Conservation (phyloP, 2,888 invertebrate species). For the Netelia inedita region DNA sequence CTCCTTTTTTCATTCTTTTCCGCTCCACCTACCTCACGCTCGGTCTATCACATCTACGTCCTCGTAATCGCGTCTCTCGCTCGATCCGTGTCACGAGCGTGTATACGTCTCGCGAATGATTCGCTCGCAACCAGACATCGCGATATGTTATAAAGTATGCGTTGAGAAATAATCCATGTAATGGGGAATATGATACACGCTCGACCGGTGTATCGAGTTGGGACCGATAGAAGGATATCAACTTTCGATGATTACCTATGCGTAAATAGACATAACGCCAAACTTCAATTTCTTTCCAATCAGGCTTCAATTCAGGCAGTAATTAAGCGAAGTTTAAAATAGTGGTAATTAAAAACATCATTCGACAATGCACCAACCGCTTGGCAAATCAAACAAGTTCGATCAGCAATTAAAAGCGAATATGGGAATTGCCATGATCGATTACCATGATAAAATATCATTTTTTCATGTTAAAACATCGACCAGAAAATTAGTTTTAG, state of each 20-base stretch:
- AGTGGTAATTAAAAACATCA: no score
- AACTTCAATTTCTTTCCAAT: slow-evolving; percentile 1
- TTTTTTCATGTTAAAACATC: no score
- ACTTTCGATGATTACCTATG: slow-evolving; percentile 23
- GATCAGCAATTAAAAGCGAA: neutral
- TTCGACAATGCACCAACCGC: no score
- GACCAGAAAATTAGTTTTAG: no score
- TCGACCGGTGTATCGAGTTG: neutral
- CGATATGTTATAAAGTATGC: neutral
- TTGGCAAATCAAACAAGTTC: neutral
- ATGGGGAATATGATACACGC: slow-evolving; percentile 16
- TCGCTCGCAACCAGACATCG: slow-evolving; percentile 35
- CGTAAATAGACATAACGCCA: neutral
- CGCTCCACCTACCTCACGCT: neutral
- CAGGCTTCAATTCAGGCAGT: no score
- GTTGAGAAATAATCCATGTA: neutral
- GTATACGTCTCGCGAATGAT: slow-evolving; percentile 13
- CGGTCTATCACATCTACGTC: slow-evolving; percentile 15
- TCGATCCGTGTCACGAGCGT: slow-evolving; percentile 20
- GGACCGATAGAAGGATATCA: slow-evolving; percentile 17
- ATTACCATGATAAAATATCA: no score
- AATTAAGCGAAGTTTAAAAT: no score
- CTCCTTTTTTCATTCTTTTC: slow-evolving; percentile 7
- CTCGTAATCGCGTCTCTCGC: slow-evolving; percentile 40
- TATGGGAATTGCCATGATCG: no score